Conservation (phyloP, 2,113 vertebrate genomes). For the Chionodraco myersi region DNA sequence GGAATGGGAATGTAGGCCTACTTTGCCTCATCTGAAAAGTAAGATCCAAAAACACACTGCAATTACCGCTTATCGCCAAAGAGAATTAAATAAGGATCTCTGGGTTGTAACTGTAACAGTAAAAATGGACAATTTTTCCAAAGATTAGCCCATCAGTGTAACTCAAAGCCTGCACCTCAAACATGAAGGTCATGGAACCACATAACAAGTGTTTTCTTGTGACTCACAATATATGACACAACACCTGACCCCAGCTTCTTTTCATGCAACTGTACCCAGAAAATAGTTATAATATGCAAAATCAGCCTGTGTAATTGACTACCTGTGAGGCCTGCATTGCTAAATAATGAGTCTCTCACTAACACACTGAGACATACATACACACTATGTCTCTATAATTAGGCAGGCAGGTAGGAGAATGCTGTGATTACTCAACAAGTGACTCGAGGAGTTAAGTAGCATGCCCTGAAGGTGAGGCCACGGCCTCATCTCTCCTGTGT, state of each 20-base stretch:
- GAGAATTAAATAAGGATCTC: too few relatives aligned
- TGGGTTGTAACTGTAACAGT: background rate
- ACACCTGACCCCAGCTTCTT: constrained; percentile 26
- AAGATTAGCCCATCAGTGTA: background rate
- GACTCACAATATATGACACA: background rate
- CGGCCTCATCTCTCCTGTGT: constrained; percentile 75
- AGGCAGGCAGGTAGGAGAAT: constrained; percentile 74
- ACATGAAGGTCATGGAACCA: background rate
- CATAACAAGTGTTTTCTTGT: background rate
- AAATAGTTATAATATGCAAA: constrained; percentile 39
- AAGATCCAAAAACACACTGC: too few relatives aligned
- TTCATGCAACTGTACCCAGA: constrained; percentile 48
- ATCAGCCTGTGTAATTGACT: constrained; percentile 58
- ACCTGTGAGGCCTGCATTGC: constrained; percentile 74
- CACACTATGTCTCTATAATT: constrained; percentile 66
- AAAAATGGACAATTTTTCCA: background rate
- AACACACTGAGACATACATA: constrained; percentile 52
- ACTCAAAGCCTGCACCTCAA: background rate
- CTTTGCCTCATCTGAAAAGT: too few relatives aligned
- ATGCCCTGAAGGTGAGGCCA: constrained; percentile 77
- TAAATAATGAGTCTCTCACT: constrained; percentile 64
- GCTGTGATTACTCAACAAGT: constrained; percentile 80
- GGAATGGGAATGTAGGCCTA: too few relatives aligned
- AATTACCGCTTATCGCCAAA: too few relatives aligned
- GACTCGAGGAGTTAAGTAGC: constrained; percentile 77